Evolutionary conservation across 2,888 invertebrate genomes (phyloP).

Genomic region (Arge pagana): DNA sequence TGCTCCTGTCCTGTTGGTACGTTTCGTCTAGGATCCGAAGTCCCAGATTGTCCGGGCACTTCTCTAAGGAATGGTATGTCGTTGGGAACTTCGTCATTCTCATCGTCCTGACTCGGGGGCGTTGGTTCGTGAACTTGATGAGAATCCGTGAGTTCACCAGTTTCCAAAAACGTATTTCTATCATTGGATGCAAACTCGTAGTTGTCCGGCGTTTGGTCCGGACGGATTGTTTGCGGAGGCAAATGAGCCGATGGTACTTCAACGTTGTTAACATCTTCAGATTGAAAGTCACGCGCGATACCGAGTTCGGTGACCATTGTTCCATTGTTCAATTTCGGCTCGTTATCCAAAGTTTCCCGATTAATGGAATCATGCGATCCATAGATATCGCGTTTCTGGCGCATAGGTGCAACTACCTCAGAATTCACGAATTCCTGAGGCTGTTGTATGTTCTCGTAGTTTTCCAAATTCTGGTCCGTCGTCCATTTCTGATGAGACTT

Average conservation of each 20-base stretch:
- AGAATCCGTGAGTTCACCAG: slow-evolving; percentile 55
- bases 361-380: slow-evolving; percentile 48
- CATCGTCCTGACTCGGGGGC: slow-evolving; percentile 53
- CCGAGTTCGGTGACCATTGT: slow-evolving; percentile 34
- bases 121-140: slow-evolving; percentile 51
- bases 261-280: slow-evolving; percentile 44
- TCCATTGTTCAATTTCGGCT: slow-evolving; percentile 34
- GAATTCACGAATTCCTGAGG: slow-evolving; percentile 49
- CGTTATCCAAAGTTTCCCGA: slow-evolving; percentile 50
- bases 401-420: slow-evolving; percentile 47
- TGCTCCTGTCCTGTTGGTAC: slow-evolving; percentile 55
- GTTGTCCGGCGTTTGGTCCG: slow-evolving; percentile 52
- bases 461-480: slow-evolving; percentile 48
- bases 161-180: slow-evolving; percentile 55
- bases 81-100: slow-evolving; percentile 55
- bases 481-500: slow-evolving; percentile 28
- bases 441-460: slow-evolving; percentile 51
- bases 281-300: slow-evolving; percentile 39
- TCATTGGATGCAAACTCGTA: slow-evolving; percentile 56
- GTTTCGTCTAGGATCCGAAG: slow-evolving; percentile 51
- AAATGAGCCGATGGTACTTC: slow-evolving; percentile 45
- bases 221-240: no score
- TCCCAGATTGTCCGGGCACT: slow-evolving; percentile 54
- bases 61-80: slow-evolving; percentile 55
- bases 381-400: slow-evolving; percentile 47